These are phyloP conservation scores for Sebastes cheni DNA, from an alignment of 2,797 vertebrate species.

Conservation along the genomic window DNA sequence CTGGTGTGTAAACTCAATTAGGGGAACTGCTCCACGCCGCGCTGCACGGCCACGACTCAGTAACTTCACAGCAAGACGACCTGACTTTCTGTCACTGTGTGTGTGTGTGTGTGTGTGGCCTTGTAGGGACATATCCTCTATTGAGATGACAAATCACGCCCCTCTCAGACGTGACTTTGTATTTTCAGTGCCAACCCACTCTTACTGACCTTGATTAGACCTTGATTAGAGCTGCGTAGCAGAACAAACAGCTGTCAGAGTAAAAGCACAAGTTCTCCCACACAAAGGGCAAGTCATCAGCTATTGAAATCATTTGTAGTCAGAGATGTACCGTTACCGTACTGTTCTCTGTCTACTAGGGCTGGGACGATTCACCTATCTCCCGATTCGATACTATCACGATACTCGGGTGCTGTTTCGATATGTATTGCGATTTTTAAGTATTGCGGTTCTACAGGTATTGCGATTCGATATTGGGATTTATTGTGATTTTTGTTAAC, in stretches of 20 bases:
- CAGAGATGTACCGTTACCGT: not conserved
- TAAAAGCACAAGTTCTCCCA: not conserved
- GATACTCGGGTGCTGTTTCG: too few relatives aligned
- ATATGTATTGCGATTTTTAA: too few relatives aligned
- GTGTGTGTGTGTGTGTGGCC: conserved; percentile 5
- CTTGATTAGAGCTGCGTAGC: conserved; percentile 4
- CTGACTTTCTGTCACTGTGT: conserved; percentile 5
- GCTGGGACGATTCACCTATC: too few relatives aligned
- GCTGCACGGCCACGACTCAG: conserved; percentile 28
- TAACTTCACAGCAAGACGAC: conserved; percentile 52
- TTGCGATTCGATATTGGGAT: too few relatives aligned
- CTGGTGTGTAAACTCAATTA: conserved; percentile 61
- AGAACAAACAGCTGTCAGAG: not conserved
- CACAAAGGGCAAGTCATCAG: not conserved
- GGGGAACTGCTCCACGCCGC: conserved; percentile 1
- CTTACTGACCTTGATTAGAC: not conserved
- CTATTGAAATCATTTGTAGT: not conserved
- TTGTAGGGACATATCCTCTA: conserved; percentile 34
- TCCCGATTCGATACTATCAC: too few relatives aligned
- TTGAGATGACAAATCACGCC: conserved; percentile 31
- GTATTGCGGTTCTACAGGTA: too few relatives aligned
- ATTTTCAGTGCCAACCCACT: not conserved
- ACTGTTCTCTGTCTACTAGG: not conserved
- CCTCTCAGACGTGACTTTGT: conserved; percentile 2
- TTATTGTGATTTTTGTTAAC: too few relatives aligned